These are phyloP conservation scores for Polydesmus complanatus DNA, from an alignment of 2,888 invertebrate species.

Conservation along the genomic window DNA sequence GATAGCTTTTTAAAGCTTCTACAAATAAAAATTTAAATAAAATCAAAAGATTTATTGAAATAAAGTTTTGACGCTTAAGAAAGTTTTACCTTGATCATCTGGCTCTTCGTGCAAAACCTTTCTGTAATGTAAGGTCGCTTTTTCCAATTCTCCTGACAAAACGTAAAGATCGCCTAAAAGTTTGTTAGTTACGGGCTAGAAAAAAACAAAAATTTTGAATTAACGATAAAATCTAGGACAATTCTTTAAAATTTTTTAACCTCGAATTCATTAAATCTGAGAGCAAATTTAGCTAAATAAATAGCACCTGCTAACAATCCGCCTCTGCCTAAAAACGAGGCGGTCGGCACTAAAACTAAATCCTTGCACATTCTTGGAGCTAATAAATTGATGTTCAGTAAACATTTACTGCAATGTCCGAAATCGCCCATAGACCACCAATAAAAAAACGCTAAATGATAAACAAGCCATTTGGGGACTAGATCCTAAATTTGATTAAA, in stretches of 20 bases:
- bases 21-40: background rate
- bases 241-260: conserved; percentile 28
- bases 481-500: conserved; percentile 40
- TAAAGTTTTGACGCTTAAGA: background rate
- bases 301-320: conserved; percentile 51
- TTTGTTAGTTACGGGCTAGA: conserved; percentile 55
- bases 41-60: background rate
- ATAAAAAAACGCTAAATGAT: conserved; percentile 57
- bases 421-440: conserved; percentile 60
- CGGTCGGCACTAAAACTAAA: conserved; percentile 52
- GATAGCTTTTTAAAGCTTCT: conserved; percentile 5
- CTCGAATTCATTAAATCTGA: conserved; percentile 47
- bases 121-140: conserved; percentile 35
- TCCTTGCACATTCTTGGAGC: conserved; percentile 47
- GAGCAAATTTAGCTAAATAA: conserved; percentile 46
- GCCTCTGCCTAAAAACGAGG: conserved; percentile 51
- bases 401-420: conserved; percentile 53
- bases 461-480: conserved; percentile 57
- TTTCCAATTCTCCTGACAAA: conserved; percentile 47
- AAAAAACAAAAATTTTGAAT: conserved; percentile 16
- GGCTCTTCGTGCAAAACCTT: conserved; percentile 29
- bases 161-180: conserved; percentile 48
- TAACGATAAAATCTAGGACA: background rate
- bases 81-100: conserved; percentile 23
- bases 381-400: conserved; percentile 45